phyloP scores from a whole-genome alignment of 2,113 vertebrate species.

The Centropus unirufus region DNA sequence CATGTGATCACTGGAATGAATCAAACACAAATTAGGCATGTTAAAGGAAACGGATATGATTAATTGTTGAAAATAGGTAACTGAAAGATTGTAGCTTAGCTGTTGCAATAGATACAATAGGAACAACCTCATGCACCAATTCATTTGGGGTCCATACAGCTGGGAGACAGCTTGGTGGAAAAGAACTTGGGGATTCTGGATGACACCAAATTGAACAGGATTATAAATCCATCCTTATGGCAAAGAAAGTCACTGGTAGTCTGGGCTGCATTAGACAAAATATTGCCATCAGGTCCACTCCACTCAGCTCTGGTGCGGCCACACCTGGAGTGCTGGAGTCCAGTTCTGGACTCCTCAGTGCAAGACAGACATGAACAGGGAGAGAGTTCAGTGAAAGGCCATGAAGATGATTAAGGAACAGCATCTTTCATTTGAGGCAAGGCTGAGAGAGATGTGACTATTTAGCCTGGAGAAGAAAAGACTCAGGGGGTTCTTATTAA shows the following conservation, averaged over 20 bases:
- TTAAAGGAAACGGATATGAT: background rate
- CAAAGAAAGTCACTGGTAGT: background rate
- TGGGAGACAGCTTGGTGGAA: background rate
- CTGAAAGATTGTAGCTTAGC: background rate
- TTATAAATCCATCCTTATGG: background rate
- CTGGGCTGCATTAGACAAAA: background rate
- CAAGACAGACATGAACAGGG: background rate
- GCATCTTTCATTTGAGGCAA: background rate
- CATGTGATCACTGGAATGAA: background rate
- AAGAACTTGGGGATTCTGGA: background rate
- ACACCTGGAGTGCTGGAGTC: background rate
- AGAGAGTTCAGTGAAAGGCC: background rate
- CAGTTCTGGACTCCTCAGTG: background rate
- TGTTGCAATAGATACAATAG: background rate
- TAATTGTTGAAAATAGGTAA: background rate
- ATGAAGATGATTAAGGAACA: background rate
- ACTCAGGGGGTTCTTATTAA: background rate
- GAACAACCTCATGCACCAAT: background rate
- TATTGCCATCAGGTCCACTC: background rate
- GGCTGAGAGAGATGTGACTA: background rate
- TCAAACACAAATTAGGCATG: background rate
- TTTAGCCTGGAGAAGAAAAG: background rate
- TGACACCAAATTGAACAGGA: background rate
- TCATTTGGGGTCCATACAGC: background rate
- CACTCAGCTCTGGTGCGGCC: background rate